Evolutionary conservation across 1,140 invertebrate genomes (phyloP), one percentile per base, ranked within the genome.

Genomic region (Steinernema khuongi): DNA sequence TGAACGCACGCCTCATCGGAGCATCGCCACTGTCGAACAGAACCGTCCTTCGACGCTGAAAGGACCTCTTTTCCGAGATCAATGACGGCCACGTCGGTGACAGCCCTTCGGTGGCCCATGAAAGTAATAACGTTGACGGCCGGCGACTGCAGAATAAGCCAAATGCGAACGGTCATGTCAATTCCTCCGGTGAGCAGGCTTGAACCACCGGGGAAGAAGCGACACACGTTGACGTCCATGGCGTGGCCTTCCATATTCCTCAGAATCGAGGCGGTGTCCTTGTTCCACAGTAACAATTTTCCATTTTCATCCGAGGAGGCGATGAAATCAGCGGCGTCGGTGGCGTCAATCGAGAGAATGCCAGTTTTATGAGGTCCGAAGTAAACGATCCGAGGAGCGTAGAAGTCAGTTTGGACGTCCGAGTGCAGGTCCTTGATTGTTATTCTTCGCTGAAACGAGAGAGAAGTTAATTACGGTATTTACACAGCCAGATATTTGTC

Each of bases 21-120:
- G 85, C 90, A 90, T 87, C 91, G 90, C 91, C 91, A 92, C 26
- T 91, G 83, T 79, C 89, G 89, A 18, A 89, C 90, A 69, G 88
- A 88, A 31, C 91, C 91, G 88, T 92, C 91, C 80, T 89, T 90
- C 80, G 90, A 90, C 36, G 90, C 90, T 43, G 91, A 90, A 28
- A 92, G 85, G 29, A 92, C 85, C 86, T 92, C 91, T 74, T 89
- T 88, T 75, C 91, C 91, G 77, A 88, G 87, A n/a, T 91, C 91
- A 71, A 92, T 86, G 80, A 92, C 89, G 31, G 85, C 88, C 69
- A 90, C 84, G 85, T 91, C 91, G 43, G 87, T 87, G 1, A 92
- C 86, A 72, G 90, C 88, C 36, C 60, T 31, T 70, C 81, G 89
- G 80, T 92, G 91, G 0, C 91, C 91, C 77, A 83, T 88, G 1